Conservation (phyloP, 2,888 invertebrate species). For the Clepsis dumicolana region DNA sequence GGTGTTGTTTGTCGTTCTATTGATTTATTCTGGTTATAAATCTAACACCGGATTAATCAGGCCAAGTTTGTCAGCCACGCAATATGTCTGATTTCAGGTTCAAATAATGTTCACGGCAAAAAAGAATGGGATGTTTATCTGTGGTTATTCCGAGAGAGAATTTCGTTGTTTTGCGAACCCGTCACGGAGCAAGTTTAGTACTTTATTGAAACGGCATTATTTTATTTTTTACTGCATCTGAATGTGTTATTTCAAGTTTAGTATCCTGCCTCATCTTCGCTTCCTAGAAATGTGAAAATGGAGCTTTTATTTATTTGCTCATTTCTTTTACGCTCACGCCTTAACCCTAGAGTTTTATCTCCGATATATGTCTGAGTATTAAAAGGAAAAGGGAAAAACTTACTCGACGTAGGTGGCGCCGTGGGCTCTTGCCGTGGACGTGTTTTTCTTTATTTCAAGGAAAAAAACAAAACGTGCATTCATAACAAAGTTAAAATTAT, state of each 20-base stretch:
- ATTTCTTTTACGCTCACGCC: neutral
- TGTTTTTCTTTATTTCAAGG: slow-evolving; percentile 2
- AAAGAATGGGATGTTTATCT: neutral
- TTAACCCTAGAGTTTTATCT: slow-evolving; percentile 10
- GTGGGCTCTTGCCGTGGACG: neutral
- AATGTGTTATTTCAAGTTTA: neutral
- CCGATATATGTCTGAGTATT: neutral
- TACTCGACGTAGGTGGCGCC: neutral
- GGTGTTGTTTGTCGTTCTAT: slow-evolving; percentile 71
- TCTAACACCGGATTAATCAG: slow-evolving; percentile 80
- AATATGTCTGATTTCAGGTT: slow-evolving; percentile 60
- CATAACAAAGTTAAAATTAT: neutral
- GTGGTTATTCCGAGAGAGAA: neutral
- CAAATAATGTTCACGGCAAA: slow-evolving; percentile 23
- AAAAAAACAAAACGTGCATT: neutral
- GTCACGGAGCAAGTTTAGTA: neutral
- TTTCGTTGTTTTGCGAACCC: neutral
- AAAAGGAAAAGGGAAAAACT: slow-evolving; percentile 4
- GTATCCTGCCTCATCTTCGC: neutral
- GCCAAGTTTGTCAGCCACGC: slow-evolving; percentile 69
- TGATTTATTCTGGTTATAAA: slow-evolving; percentile 82
- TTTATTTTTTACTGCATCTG: neutral
- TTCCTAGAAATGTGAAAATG: neutral
- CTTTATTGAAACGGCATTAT: too few species aligned
- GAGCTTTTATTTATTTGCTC: neutral